These are phyloP conservation scores for Campylomormyrus tamandua DNA, from an alignment of 2,113 vertebrate genomes.

Conservation along the genomic window DNA sequence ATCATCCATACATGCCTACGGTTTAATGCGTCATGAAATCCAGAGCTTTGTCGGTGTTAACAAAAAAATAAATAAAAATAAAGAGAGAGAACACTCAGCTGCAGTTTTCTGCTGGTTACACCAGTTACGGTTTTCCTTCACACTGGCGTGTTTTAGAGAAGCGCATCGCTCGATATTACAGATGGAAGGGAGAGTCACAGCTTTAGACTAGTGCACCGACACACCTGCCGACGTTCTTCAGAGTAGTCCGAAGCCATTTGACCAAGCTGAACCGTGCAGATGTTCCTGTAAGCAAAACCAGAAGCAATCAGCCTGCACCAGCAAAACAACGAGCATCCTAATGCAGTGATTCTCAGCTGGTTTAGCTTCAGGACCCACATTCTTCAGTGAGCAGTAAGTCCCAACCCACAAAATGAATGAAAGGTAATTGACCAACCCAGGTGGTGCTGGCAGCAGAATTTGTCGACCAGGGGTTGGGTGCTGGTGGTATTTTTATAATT, in stretches of 20 bases:
- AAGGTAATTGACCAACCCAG: background rate
- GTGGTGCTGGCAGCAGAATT: background rate
- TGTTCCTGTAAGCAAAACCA: conserved; percentile 61
- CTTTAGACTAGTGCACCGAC: background rate
- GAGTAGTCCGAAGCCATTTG: conserved; percentile 69
- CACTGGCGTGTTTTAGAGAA: background rate
- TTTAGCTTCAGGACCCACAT: background rate
- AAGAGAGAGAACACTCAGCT: background rate
- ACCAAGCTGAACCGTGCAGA: conserved; percentile 86
- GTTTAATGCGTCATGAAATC: background rate
- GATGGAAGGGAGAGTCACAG: background rate
- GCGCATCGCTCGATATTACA: background rate
- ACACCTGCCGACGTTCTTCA: conserved; percentile 72
- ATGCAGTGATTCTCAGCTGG: background rate
- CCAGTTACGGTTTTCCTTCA: background rate
- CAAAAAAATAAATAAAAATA: no score
- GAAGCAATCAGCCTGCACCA: background rate
- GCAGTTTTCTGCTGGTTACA: background rate
- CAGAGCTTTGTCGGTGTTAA: background rate
- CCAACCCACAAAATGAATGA: background rate
- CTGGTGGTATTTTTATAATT: background rate
- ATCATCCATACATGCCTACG: background rate
- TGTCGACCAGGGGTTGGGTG: background rate
- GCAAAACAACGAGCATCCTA: background rate
- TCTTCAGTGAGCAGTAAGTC: background rate